A percentile compares a stretch with the other conserved stretches of the same genome.
Evolutionary conservation across 2,797 vertebrate genomes (phyloP).

Genomic region (Ctenosaura bakeri): DNA sequence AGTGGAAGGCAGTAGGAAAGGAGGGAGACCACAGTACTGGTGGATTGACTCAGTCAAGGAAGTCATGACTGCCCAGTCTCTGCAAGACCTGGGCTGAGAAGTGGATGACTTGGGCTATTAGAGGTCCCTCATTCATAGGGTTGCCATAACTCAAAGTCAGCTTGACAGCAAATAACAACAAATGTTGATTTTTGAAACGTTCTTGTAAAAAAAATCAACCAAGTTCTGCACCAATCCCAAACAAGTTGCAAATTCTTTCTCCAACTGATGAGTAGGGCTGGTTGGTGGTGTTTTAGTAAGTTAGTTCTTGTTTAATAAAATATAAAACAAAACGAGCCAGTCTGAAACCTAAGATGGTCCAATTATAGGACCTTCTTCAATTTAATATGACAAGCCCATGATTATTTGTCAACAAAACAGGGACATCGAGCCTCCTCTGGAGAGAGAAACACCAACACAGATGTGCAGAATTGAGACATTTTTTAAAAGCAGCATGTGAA

Average conservation of each 20-base stretch:
- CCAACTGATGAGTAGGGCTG: too few relatives aligned
- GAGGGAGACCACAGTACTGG: too few relatives aligned
- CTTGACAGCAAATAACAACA: background rate
- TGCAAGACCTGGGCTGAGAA: too few relatives aligned
- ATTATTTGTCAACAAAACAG: background rate
- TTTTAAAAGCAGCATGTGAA: background rate
- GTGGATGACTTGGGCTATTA: too few relatives aligned
- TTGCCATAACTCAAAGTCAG: too few relatives aligned
- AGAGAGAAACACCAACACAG: background rate
- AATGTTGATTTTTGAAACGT: background rate
- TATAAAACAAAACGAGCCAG: background rate
- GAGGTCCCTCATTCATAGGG: too few relatives aligned
- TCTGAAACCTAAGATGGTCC: background rate
- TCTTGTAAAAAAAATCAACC: background rate
- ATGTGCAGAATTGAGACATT: background rate
- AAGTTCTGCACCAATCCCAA: background rate
- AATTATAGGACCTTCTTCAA: background rate
- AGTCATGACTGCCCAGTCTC: too few relatives aligned
- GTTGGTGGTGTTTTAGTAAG: background rate
- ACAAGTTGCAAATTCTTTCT: background rate
- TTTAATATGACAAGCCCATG: background rate
- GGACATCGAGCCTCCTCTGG: background rate
- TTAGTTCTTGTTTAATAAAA: background rate
- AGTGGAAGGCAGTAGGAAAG: too few relatives aligned
- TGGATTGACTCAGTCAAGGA: too few relatives aligned